Conservation (phyloP, 2,797 vertebrate species). For the Acanthis flammea region DNA sequence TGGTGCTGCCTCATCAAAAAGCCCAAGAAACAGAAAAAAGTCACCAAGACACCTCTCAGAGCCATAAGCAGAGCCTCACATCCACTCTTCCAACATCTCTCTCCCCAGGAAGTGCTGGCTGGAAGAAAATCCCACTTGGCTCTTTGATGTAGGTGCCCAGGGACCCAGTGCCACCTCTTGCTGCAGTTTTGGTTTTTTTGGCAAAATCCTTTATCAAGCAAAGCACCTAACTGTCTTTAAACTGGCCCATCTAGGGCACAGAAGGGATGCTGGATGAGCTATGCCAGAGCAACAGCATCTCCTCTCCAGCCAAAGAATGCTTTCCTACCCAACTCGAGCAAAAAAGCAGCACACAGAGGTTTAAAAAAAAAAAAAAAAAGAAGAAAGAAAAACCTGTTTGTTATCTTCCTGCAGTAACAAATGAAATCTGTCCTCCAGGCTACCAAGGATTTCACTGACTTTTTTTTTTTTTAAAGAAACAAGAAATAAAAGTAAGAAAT, state of each 20-base stretch:
- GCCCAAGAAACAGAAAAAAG: background rate
- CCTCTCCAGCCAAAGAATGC: background rate
- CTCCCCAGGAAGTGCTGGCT: background rate
- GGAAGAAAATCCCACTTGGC: background rate
- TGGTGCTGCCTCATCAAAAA: fast-evolving
- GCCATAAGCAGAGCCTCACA: background rate
- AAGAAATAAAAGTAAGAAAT: constrained; percentile 63
- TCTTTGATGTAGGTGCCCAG: fast-evolving
- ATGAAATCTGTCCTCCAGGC: constrained; percentile 1
- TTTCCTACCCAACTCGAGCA: background rate
- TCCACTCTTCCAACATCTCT: fast-evolving
- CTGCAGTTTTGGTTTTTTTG: background rate
- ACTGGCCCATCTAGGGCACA: fast-evolving
- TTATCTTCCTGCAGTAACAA: constrained; percentile 34
- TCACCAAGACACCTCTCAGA: fast-evolving
- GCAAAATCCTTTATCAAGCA: background rate
- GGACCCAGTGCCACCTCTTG: background rate
- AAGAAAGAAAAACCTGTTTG: background rate
- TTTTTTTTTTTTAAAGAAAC: constrained; percentile 32
- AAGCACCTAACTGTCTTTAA: background rate
- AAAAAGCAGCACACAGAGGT: background rate
- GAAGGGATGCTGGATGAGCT: background rate
- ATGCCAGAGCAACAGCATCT: background rate
- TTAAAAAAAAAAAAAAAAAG: background rate
- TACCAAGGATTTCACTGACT: background rate